phyloP scores from a whole-genome alignment of 2,113 vertebrate genomes.

The Lepus americanus region DNA sequence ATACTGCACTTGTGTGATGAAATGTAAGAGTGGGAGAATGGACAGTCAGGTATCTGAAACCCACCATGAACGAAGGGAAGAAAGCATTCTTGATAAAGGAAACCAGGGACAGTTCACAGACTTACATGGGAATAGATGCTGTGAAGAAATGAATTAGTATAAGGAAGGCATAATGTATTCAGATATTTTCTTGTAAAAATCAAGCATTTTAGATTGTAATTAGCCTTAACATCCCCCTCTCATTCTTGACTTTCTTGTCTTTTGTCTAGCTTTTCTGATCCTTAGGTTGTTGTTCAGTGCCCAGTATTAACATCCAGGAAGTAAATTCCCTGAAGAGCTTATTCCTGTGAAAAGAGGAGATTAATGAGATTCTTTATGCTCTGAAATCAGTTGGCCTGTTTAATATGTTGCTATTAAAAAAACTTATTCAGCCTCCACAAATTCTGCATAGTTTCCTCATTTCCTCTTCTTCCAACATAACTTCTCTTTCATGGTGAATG shows the following conservation, averaged over 20 bases:
- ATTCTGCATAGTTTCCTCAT: constrained; percentile 63
- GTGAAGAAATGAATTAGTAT: constrained; percentile 29
- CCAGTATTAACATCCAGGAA: neutral
- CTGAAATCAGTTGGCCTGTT: constrained; percentile 57
- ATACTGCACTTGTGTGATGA: constrained; percentile 18
- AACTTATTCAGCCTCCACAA: constrained; percentile 53
- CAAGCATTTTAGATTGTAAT: constrained; percentile 32
- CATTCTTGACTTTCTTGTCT: neutral
- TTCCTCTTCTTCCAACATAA: constrained; percentile 43
- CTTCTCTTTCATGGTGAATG: constrained; percentile 72
- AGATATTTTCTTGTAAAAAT: neutral
- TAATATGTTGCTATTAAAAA: constrained; percentile 64
- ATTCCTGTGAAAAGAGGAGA: constrained; percentile 55
- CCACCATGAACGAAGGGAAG: neutral
- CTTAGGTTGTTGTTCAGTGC: neutral
- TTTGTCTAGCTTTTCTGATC: neutral
- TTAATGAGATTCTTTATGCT: constrained; percentile 65
- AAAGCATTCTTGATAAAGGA: neutral
- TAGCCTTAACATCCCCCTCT: neutral
- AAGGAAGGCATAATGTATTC: constrained; percentile 24
- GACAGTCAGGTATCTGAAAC: constrained; percentile 26
- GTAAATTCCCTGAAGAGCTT: constrained; percentile 30
- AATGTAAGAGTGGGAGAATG: constrained; percentile 15
- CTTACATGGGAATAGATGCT: neutral
- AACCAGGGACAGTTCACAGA: neutral